These are phyloP conservation scores for Pristionchus exspectatus DNA, from an alignment of 2,888 invertebrate genomes.

Conservation along the genomic window DNA sequence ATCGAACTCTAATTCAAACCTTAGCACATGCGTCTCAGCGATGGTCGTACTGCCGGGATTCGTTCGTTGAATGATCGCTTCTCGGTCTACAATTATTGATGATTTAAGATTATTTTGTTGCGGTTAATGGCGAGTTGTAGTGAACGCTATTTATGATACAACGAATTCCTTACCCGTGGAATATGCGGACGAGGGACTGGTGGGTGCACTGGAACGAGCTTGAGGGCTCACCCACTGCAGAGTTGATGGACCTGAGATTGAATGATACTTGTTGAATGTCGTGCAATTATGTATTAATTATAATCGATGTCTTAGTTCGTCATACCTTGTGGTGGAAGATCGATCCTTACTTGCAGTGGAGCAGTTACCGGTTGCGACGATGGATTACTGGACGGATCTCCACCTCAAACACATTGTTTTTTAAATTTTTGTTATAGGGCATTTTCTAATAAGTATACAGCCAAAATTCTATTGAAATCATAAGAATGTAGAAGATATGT, in stretches of 20 bases:
- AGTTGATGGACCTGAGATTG: not conserved
- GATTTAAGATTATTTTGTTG: too few relatives aligned
- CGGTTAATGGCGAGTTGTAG: too few relatives aligned
- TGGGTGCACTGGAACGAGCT: conserved; percentile 55
- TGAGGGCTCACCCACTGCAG: conserved; percentile 58
- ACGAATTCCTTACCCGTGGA: conserved; percentile 54
- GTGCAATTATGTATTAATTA: not conserved
- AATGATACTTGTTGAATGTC: not conserved
- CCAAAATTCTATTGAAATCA: too few relatives aligned
- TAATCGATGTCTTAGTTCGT: not conserved
- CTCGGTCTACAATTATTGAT: conserved; percentile 8
- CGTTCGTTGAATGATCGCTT: conserved; percentile 56
- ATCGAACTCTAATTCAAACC: not conserved
- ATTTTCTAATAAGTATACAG: too few relatives aligned
- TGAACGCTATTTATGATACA: too few relatives aligned
- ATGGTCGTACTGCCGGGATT: conserved; percentile 45
- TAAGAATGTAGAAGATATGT: not conserved
- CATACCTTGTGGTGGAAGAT: conserved; percentile 37
- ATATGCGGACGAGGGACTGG: conserved; percentile 59
- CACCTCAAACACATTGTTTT: not conserved
- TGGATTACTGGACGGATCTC: not conserved
- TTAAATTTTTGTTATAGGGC: too few relatives aligned
- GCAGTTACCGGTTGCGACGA: not conserved
- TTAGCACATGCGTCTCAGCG: conserved; percentile 45
- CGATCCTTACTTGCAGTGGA: conserved; percentile 39